These are phyloP conservation scores for Cettia cetti DNA, from an alignment of 2,113 vertebrate species.

Conservation along the genomic window DNA sequence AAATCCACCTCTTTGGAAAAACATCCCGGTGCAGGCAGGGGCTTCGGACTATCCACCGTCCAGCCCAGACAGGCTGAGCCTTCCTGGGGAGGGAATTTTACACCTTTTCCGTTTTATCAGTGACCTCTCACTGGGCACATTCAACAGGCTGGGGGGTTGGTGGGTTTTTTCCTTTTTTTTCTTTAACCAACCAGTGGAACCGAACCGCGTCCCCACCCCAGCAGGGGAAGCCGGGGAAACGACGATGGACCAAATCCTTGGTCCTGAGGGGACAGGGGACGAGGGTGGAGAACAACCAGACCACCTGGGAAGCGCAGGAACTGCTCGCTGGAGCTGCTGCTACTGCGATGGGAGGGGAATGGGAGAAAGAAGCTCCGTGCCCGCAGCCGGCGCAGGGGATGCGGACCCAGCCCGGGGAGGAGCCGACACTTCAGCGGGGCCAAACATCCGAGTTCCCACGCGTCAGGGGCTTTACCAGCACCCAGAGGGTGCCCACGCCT, in stretches of 20 bases:
- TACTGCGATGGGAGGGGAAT: not conserved
- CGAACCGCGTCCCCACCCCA: not conserved
- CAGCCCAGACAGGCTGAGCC: not conserved
- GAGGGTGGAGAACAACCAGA: not conserved
- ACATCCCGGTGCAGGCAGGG: not conserved
- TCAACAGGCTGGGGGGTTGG: not conserved
- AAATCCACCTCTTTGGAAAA: not conserved
- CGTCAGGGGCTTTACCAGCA: not conserved
- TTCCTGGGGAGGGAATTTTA: not conserved
- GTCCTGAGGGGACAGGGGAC: not conserved
- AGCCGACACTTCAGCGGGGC: not conserved
- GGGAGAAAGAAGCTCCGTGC: accelerated
- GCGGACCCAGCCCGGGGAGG: not conserved
- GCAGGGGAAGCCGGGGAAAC: not conserved
- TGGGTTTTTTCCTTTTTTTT: not conserved
- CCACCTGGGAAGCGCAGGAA: not conserved
- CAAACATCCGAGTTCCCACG: not conserved
- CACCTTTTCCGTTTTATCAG: not conserved
- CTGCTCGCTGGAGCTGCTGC: not conserved
- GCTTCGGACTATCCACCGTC: not conserved
- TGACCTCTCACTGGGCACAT: not conserved
- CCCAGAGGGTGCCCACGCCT: not conserved
- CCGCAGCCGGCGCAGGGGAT: not conserved
- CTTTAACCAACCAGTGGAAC: too few species aligned
- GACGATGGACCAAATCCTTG: too few species aligned